These are phyloP conservation scores for Conchocele bisecta DNA, from an alignment of 2,888 invertebrate species.

Conservation along the genomic window DNA sequence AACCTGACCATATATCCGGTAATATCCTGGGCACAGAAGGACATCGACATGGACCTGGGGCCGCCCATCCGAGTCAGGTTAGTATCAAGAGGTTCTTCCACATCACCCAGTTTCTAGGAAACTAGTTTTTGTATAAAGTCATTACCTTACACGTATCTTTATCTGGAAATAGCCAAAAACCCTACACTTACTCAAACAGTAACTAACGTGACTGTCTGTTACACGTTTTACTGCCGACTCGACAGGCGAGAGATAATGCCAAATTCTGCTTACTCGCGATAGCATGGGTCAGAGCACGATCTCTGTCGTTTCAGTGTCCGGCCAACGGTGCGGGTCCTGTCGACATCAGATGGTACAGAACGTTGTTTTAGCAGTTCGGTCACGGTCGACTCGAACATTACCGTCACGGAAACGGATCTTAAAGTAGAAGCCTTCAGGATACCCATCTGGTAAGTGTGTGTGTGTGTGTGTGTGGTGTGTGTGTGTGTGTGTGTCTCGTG, in stretches of 20 bases:
- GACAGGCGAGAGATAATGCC: too few species aligned
- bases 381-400: slow-evolving; percentile 37
- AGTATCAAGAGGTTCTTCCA: too few species aligned
- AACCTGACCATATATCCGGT: slow-evolving; percentile 46
- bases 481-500: too few species aligned
- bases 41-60: slow-evolving; percentile 55
- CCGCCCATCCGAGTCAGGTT: slow-evolving; percentile 55
- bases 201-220: too few species aligned
- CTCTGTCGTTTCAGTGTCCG: slow-evolving; percentile 34
- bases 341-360: slow-evolving; percentile 29
- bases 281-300: not conserved
- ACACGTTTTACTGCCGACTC: too few species aligned
- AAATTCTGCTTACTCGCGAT: too few species aligned
- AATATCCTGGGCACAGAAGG: slow-evolving; percentile 56
- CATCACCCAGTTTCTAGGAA: too few species aligned
- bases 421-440: slow-evolving; percentile 51
- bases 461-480: too few species aligned
- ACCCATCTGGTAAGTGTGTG: slow-evolving; percentile 47
- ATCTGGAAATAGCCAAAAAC: too few species aligned
- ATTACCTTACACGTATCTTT: too few species aligned
- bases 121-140: too few species aligned
- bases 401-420: slow-evolving; percentile 48
- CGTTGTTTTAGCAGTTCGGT: slow-evolving; percentile 32
- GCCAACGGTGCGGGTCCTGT: slow-evolving; percentile 31
- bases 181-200: too few species aligned